These are phyloP conservation scores for Amphipyra berbera DNA, from an alignment of 2,888 invertebrate species.

Conservation along the genomic window DNA sequence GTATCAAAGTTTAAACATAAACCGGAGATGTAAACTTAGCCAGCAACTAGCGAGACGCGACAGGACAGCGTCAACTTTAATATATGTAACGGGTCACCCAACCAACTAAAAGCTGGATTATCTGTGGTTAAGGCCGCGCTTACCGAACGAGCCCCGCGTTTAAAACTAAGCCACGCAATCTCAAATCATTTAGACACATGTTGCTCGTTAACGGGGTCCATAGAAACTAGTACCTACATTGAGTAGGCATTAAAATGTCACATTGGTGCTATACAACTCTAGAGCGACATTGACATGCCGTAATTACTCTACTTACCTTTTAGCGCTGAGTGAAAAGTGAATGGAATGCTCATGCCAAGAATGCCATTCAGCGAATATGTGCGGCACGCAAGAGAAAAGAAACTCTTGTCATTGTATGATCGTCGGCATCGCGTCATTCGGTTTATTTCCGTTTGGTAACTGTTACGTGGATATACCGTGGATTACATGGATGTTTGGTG, in stretches of 20 bases:
- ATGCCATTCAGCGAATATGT: not conserved
- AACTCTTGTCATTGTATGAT: not conserved
- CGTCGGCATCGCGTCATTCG: no score
- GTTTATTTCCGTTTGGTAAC: no score
- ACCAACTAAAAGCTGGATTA: slow-evolving; percentile 57
- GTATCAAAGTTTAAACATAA: slow-evolving; percentile 52
- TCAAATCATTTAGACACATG: slow-evolving; percentile 51
- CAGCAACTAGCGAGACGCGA: slow-evolving; percentile 35
- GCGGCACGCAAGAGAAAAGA: not conserved
- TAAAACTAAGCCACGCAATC: slow-evolving; percentile 52
- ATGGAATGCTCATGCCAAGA: slow-evolving; percentile 3
- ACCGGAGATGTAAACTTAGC: slow-evolving; percentile 43
- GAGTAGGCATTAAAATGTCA: slow-evolving; percentile 33
- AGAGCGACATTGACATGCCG: slow-evolving; percentile 27
- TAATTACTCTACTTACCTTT: slow-evolving; percentile 40
- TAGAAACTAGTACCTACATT: slow-evolving; percentile 31
- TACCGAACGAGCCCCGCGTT: slow-evolving; percentile 40
- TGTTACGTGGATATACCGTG: no score
- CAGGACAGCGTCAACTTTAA: slow-evolving; percentile 46
- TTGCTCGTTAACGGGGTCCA: slow-evolving; percentile 38
- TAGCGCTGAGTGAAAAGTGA: slow-evolving; percentile 9
- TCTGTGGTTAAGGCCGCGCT: slow-evolving; percentile 49
- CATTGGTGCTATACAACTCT: slow-evolving; percentile 21
- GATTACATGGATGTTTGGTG: no score
- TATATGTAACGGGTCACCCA: slow-evolving; percentile 54